Percentiles rank a stretch among this genome's conserved stretches.
These are phyloP conservation scores for Saguinus midas DNA, from an alignment of 2,113 vertebrate species.

Conservation along the genomic window DNA sequence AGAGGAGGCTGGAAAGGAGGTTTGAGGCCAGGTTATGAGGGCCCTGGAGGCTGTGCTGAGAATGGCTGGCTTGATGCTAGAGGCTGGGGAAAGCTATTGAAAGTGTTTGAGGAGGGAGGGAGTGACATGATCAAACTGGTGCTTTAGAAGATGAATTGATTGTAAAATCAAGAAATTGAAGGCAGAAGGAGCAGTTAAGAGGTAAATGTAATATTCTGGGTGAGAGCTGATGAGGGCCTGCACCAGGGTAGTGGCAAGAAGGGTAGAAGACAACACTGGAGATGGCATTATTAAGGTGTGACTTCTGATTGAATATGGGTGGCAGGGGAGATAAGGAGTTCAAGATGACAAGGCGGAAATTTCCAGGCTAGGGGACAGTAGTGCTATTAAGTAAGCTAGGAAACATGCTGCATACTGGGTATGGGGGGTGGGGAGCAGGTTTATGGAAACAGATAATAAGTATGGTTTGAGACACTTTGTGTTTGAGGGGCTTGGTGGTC, in stretches of 20 bases:
- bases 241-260: not conserved
- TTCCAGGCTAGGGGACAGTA: slow-evolving; percentile 39
- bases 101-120: slow-evolving; percentile 8
- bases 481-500: slow-evolving; percentile 41
- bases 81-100: slow-evolving; percentile 24
- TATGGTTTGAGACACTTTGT: slow-evolving; percentile 33
- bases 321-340: not conserved
- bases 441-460: slow-evolving; percentile 58
- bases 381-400: slow-evolving; percentile 46
- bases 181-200: slow-evolving; percentile 42
- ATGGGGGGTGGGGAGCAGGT: not conserved
- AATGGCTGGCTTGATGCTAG: slow-evolving; percentile 40
- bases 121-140: slow-evolving; percentile 12
- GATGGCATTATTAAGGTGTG: slow-evolving; percentile 33
- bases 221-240: slow-evolving; percentile 35
- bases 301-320: slow-evolving; percentile 39
- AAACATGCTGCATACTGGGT: not conserved
- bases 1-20: not conserved
- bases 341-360: not conserved
- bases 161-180: slow-evolving; percentile 63
- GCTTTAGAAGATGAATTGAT: slow-evolving; percentile 64
- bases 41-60: slow-evolving; percentile 18
- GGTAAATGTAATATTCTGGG: slow-evolving; percentile 51
- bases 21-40: not conserved
- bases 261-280: not conserved